Conservation (phyloP, 2,888 invertebrate species). For the Rhingia campestris region DNA sequence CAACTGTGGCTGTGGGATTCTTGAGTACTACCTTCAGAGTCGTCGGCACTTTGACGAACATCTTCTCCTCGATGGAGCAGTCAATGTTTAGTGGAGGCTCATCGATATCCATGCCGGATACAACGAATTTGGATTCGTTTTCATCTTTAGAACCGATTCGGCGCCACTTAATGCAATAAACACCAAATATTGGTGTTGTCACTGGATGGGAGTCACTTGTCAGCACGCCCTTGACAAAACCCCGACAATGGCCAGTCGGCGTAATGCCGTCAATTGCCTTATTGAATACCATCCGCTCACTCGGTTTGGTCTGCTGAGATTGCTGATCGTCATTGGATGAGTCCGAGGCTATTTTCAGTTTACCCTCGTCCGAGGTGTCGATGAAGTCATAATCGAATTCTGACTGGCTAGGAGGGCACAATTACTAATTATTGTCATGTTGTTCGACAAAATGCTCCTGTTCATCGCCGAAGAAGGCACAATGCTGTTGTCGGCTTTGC, state of each 20-base stretch:
- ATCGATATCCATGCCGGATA: conserved; percentile 80
- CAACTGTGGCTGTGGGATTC: conserved; percentile 81
- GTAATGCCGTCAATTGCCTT: conserved; percentile 82
- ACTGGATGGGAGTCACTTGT: conserved; percentile 52
- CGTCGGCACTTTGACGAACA: conserved; percentile 83
- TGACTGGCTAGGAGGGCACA: conserved; percentile 77
- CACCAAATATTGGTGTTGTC: conserved; percentile 78
- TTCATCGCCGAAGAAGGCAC: conserved; percentile 76
- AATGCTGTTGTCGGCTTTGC: conserved; percentile 57
- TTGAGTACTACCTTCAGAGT: conserved; percentile 81
- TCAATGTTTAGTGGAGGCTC: conserved; percentile 82
- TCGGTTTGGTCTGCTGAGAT: conserved; percentile 56
- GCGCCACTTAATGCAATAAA: conserved; percentile 82
- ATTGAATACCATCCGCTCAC: conserved; percentile 79
- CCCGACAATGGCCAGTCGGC: conserved; percentile 81
- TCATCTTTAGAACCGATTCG: conserved; percentile 79
- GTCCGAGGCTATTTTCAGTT: conserved; percentile 75
- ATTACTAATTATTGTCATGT: conserved; percentile 82
- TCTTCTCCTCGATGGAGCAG: conserved; percentile 82
- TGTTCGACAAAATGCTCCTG: conserved; percentile 79
- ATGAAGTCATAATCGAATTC: conserved; percentile 78
- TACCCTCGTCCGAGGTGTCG: conserved; percentile 80
- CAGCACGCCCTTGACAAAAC: conserved; percentile 80
- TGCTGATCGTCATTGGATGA: conserved; percentile 62
- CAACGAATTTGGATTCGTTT: conserved; percentile 82